Base-by-base conservation (phyloP, 2,797 vertebrate species). In the Oreochromis grahami region DNA sequence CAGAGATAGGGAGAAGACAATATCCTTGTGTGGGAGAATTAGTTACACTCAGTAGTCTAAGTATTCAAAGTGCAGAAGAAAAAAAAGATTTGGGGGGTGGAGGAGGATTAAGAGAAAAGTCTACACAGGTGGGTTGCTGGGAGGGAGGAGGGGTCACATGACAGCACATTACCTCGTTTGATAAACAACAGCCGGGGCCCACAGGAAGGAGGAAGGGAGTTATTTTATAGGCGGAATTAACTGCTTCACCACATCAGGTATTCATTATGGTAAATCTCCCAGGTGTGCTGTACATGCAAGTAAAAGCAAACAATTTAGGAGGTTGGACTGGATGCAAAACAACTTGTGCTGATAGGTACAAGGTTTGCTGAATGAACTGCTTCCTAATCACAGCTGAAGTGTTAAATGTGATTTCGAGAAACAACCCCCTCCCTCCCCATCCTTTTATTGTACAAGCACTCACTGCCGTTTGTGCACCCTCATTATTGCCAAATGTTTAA, bases 1-100 rank as follows among this genome's bases (percentile, higher is more conserved):
- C 91, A 84, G 89, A 93, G 94, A 94, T 92, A 87, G 85, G 58
- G 85, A 87, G 91, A 93, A 96, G 95, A 97, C 96, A 96, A 96
- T 96, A 94, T 96, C 95, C 93, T 96, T 93, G 95, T 96, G 96
- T 95, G 93, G 94, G 94, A 96, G 96, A 96, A 96, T 97, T 97
- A 97, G 96, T 97, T 96, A 96, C 96, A 97, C 96, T 95, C 95
- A 89, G 94, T 96, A 95, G 96, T 94, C 95, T 92, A 92, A 96
- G 95, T 95, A 95, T 95, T 96, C 92, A 95, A 95, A 96, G 94
- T 88, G 86, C 91, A 90, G 83, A 90, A 63, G 21, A 81, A 82
- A 86, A 36, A 63, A 63, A 52, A 51, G 19, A 14, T n/a, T n/a
- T 12, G 29, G 74, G 77, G 89, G 88, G 76, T 88, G 78, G 82